phyloP scores from a whole-genome alignment of 2,888 invertebrate species.

The Dusona sp. region DNA sequence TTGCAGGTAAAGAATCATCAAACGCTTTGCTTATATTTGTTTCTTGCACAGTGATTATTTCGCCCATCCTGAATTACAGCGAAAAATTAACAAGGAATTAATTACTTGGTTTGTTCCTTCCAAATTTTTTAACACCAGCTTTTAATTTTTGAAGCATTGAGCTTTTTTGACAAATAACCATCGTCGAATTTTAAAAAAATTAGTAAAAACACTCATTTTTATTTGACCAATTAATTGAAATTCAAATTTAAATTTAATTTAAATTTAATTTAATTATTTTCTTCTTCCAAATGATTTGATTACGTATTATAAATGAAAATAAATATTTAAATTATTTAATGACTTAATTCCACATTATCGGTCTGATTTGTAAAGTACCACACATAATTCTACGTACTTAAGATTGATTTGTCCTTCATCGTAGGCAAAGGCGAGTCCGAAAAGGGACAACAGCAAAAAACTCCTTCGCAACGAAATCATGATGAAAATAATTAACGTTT shows the following conservation, averaged over 20 bases:
- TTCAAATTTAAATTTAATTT: neutral
- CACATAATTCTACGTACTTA: neutral
- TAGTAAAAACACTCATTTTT: no score
- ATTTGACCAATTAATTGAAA: neutral
- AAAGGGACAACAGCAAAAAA: conserved; percentile 47
- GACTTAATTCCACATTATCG: neutral
- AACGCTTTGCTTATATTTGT: conserved; percentile 69
- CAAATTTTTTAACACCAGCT: neutral
- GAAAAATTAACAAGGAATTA: neutral
- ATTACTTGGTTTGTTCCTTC: neutral
- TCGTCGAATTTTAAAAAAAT: no score
- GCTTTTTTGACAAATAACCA: no score
- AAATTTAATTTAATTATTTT: no score
- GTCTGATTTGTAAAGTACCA: neutral
- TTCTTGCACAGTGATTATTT: conserved; percentile 31
- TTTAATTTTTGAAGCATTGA: no score
- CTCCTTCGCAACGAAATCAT: conserved; percentile 32
- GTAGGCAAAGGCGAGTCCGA: conserved; percentile 45
- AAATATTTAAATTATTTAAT: no score
- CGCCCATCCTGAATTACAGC: conserved; percentile 2
- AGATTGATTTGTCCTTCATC: neutral
- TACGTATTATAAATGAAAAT: no score
- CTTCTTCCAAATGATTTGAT: no score
- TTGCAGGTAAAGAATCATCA: conserved; percentile 69
- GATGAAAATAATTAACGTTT: neutral